phyloP scores from a whole-genome alignment of 1,140 invertebrate species.

The Trichonephila clavipes region DNA sequence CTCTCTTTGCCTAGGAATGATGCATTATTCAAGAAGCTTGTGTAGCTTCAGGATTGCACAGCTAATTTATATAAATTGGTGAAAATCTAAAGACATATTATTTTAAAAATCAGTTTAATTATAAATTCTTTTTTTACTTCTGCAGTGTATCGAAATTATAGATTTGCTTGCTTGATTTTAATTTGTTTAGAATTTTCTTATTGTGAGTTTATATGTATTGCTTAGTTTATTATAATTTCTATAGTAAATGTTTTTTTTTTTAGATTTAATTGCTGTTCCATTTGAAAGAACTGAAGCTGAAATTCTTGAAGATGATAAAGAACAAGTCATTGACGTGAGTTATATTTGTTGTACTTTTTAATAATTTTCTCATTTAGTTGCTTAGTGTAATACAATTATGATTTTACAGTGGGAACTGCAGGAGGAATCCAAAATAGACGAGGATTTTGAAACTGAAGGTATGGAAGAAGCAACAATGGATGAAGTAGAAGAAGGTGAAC shows the following conservation, averaged over 20 bases:
- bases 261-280: constrained; percentile 17
- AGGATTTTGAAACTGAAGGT: constrained; percentile 79
- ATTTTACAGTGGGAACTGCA: constrained; percentile 64
- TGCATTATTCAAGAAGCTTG: no score
- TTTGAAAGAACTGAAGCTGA: constrained; percentile 32
- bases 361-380: neutral
- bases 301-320: constrained; percentile 69
- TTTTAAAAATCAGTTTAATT: no score
- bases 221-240: no score
- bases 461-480: constrained; percentile 76
- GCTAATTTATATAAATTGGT: no score
- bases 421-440: constrained; percentile 78
- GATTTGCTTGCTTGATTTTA: no score
- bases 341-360: neutral
- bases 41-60: no score
- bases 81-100: no score
- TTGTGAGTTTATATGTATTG: no score
- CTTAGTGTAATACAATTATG: neutral
- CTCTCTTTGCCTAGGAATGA: no score
- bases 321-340: constrained; percentile 61
- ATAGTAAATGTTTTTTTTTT: neutral
- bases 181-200: no score
- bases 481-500: constrained; percentile 77
- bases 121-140: no score
- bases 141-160: no score